A percentile compares a stretch with the other conserved stretches of the same genome.
Evolutionary conservation across 2,797 vertebrate species (phyloP).

Genomic region (Fistularia commersonii): DNA sequence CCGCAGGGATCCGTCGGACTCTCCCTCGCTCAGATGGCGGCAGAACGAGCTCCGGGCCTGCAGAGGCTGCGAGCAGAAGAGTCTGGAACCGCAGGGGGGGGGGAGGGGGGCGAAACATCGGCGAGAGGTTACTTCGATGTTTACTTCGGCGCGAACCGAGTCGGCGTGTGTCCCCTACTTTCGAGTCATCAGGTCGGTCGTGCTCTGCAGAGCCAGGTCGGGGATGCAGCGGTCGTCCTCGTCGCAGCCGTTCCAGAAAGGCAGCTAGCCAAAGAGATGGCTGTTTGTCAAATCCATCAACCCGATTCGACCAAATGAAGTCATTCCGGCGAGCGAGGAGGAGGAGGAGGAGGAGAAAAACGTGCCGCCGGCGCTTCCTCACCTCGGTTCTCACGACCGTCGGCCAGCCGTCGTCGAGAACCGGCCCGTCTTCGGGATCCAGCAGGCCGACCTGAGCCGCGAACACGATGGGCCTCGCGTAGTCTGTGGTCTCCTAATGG

Average conservation of each 20-base stretch:
- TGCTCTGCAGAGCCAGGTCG: slow-evolving; percentile 86
- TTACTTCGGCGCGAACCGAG: background rate
- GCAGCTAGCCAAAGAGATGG: slow-evolving; percentile 74
- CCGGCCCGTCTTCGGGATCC: slow-evolving; percentile 72
- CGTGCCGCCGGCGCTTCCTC: slow-evolving; percentile 14
- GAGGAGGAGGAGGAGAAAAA: no score
- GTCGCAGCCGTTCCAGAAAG: slow-evolving; percentile 97
- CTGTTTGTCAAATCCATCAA: background rate
- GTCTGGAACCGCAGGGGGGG: slow-evolving; percentile 63
- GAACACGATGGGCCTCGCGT: slow-evolving; percentile 89
- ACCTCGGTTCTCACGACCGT: slow-evolving; percentile 85
- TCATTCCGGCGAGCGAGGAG: no score
- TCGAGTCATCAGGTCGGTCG: slow-evolving; percentile 84
- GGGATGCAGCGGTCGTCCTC: slow-evolving; percentile 94
- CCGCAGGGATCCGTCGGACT: slow-evolving; percentile 70
- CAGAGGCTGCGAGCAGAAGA: slow-evolving; percentile 83
- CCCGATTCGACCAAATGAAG: background rate
- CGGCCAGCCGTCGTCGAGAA: slow-evolving; percentile 89
- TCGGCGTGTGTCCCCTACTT: slow-evolving; percentile 74
- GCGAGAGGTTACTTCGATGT: background rate
- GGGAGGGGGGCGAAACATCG: background rate
- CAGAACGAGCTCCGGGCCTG: slow-evolving; percentile 64
- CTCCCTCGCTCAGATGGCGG: slow-evolving; percentile 66
- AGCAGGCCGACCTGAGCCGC: slow-evolving; percentile 81
- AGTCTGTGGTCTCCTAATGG: slow-evolving; percentile 90